Conservation (phyloP, 2,797 vertebrate species). For the Spondyliosoma cantharus region DNA sequence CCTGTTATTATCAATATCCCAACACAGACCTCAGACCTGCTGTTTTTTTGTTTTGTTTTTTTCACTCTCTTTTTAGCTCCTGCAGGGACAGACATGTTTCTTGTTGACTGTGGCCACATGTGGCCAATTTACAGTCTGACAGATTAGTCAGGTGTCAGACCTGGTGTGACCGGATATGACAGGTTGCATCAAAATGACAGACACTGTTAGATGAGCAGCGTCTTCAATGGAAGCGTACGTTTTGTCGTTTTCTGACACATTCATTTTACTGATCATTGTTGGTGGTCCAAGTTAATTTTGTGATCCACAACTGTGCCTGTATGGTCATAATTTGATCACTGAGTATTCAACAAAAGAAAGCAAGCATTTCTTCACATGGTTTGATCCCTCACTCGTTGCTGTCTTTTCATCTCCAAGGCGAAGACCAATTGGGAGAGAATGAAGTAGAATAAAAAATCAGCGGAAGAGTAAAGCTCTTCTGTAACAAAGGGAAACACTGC, state of each 20-base stretch:
- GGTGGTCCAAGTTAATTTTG: not conserved
- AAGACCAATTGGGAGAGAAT: constrained; percentile 19
- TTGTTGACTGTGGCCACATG: not conserved
- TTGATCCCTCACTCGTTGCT: constrained; percentile 1
- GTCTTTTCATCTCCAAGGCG: constrained; percentile 17
- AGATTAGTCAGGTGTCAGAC: not conserved
- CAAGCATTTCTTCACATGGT: not conserved
- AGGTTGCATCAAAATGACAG: not conserved
- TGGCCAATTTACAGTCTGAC: not conserved
- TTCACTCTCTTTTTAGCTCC: too few species aligned
- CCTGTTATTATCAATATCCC: not conserved
- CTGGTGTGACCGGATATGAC: not conserved
- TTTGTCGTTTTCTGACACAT: not conserved
- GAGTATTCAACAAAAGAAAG: constrained; percentile 8
- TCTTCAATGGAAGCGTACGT: not conserved
- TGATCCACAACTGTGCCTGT: not conserved
- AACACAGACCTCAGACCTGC: not conserved
- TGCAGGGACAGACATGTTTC: not conserved
- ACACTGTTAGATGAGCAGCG: not conserved
- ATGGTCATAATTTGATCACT: constrained; percentile 12
- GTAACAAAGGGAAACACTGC: constrained; percentile 30
- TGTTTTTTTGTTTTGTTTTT: too few species aligned
- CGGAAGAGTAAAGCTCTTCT: constrained; percentile 26
- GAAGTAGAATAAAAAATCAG: constrained; percentile 37
- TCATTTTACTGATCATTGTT: not conserved